Evolutionary conservation across 2,797 vertebrate species (phyloP).

Genomic region (Mus minutoides): DNA sequence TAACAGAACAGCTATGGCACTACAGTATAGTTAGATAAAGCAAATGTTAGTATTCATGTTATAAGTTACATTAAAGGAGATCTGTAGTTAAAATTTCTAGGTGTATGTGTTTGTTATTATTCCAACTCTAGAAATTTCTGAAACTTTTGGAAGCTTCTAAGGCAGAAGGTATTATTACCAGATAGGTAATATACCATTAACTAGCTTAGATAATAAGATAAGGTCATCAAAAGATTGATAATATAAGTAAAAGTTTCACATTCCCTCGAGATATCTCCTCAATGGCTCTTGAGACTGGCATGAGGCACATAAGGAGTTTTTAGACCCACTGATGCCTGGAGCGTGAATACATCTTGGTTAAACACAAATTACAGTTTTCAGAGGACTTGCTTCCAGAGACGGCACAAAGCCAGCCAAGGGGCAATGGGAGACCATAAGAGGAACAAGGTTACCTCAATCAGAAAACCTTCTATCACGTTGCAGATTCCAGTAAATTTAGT

Average conservation of each 20-base stretch:
- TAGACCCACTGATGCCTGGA: background rate
- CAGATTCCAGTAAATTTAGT: background rate
- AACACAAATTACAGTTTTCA: background rate
- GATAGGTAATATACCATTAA: background rate
- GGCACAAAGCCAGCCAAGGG: background rate
- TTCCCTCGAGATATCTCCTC: background rate
- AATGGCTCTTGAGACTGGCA: background rate
- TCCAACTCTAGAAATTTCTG: conserved; percentile 33
- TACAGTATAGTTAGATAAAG: background rate
- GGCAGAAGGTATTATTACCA: conserved; percentile 4
- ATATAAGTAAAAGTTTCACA: background rate
- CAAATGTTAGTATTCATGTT: background rate
- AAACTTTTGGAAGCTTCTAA: background rate
- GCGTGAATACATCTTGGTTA: background rate
- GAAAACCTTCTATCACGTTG: background rate
- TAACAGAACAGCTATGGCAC: background rate
- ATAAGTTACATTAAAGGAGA: background rate
- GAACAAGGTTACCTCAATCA: background rate
- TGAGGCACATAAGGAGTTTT: background rate
- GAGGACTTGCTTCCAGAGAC: background rate
- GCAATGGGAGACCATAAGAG: background rate
- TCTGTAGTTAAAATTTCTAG: background rate
- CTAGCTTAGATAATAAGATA: background rate
- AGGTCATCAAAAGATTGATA: background rate
- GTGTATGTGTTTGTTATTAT: background rate